These are phyloP conservation scores for Drosophila cognata DNA, from an alignment of 2,888 invertebrate genomes.

Conservation along the genomic window DNA sequence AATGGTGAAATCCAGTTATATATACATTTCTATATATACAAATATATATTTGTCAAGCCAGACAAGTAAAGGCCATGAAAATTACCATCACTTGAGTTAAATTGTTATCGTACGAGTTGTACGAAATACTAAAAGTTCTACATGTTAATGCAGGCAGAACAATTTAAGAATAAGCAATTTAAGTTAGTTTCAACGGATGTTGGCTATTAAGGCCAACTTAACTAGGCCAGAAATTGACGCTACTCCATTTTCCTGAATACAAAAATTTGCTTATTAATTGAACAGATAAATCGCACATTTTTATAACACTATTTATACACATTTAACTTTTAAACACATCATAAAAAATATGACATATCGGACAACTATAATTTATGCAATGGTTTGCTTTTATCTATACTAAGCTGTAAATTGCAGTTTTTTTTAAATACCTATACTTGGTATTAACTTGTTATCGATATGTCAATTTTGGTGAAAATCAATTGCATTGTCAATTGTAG, in stretches of 20 bases:
- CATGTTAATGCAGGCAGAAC: not conserved
- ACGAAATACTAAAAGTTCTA: not conserved
- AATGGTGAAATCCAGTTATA: slow-evolving; percentile 31
- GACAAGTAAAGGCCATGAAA: slow-evolving; percentile 38
- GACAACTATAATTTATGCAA: not conserved
- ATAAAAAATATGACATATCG: not conserved
- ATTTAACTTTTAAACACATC: not conserved
- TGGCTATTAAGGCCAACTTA: not conserved
- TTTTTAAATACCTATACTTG: not conserved
- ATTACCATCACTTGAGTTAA: slow-evolving; percentile 46
- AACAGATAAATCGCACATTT: not conserved
- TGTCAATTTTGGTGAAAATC: slow-evolving; percentile 30
- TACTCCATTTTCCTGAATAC: not conserved
- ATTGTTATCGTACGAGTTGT: slow-evolving; percentile 39
- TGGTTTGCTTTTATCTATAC: not conserved
- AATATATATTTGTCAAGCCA: slow-evolving; percentile 13
- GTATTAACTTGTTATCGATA: slow-evolving; percentile 23
- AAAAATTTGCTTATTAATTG: not conserved
- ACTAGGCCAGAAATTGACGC: not conserved
- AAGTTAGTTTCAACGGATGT: not conserved
- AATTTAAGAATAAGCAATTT: not conserved
- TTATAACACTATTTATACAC: not conserved
- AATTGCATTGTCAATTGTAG: slow-evolving; percentile 27
- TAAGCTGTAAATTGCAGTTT: not conserved
- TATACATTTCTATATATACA: slow-evolving; percentile 14